These are phyloP conservation scores for Mormyrops attenuatus DNA, from an alignment of 2,797 vertebrate genomes.

Conservation along the genomic window DNA sequence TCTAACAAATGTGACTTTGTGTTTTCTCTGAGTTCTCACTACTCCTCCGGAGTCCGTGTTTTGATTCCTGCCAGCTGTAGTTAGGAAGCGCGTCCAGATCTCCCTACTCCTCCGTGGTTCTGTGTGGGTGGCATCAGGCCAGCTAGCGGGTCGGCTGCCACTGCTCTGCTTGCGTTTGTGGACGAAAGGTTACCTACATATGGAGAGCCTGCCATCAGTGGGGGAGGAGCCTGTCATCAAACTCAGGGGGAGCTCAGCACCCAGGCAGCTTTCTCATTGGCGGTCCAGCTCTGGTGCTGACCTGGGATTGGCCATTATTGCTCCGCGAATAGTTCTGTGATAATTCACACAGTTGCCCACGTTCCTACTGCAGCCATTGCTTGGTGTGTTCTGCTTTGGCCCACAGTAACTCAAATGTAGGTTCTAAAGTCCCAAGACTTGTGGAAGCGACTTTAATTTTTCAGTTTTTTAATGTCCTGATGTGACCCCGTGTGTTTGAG, in stretches of 20 bases:
- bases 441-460: not conserved
- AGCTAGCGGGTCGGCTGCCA: not conserved
- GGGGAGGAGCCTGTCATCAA: not conserved
- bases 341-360: not conserved
- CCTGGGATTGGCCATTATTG: not conserved
- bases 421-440: not conserved
- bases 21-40: not conserved
- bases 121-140: not conserved
- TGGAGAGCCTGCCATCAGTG: not conserved
- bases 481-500: not conserved
- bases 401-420: not conserved
- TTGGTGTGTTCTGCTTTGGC: not conserved
- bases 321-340: not conserved
- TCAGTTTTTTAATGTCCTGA: not conserved
- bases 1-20: conserved; percentile 7
- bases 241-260: not conserved
- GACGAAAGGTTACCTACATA: not conserved
- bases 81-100: not conserved
- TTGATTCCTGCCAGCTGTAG: not conserved
- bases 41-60: not conserved
- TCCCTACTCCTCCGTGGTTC: not conserved
- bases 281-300: not conserved
- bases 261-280: not conserved
- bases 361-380: not conserved
- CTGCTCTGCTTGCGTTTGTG: not conserved